Evolutionary conservation across 2,888 invertebrate genomes (phyloP).

Genomic region (Protophormia terraenovae): DNA sequence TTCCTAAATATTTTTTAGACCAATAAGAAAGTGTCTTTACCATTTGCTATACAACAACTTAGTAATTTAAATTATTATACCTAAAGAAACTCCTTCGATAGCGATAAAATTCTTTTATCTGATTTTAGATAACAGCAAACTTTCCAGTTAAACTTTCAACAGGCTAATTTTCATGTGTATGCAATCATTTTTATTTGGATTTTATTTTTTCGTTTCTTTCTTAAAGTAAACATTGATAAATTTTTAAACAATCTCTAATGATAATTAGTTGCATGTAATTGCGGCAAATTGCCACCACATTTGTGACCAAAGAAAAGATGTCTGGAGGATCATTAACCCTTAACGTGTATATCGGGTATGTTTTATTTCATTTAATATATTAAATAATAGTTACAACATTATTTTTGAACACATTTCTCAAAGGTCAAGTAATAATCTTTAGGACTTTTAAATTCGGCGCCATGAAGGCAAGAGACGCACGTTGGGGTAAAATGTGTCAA

Average conservation of each 20-base stretch:
- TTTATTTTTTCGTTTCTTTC: background rate
- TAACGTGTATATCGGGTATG: background rate
- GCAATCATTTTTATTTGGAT: background rate
- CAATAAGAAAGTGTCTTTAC: no score
- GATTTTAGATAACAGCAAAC: background rate
- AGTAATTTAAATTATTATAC: no score
- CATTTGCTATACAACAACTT: no score
- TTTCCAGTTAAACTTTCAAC: background rate
- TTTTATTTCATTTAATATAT: no score
- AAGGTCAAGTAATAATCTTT: no score
- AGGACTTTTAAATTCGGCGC: no score
- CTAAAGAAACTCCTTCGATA: background rate
- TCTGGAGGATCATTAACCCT: conserved; percentile 5
- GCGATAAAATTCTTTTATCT: background rate
- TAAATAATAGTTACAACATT: no score
- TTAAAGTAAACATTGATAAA: conserved; percentile 38
- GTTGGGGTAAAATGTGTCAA: no score
- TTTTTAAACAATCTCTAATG: conserved; percentile 42
- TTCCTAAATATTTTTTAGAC: no score
- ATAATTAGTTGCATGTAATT: conserved; percentile 47
- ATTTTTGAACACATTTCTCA: no score
- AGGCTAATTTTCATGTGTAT: background rate
- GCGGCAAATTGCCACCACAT: conserved; percentile 49
- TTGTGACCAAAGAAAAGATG: background rate
- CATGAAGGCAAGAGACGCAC: no score